Evolutionary conservation across 2,113 vertebrate species (phyloP), one percentile per base, ranked within the genome.

Genomic region (Cyprinodon variegatus): DNA sequence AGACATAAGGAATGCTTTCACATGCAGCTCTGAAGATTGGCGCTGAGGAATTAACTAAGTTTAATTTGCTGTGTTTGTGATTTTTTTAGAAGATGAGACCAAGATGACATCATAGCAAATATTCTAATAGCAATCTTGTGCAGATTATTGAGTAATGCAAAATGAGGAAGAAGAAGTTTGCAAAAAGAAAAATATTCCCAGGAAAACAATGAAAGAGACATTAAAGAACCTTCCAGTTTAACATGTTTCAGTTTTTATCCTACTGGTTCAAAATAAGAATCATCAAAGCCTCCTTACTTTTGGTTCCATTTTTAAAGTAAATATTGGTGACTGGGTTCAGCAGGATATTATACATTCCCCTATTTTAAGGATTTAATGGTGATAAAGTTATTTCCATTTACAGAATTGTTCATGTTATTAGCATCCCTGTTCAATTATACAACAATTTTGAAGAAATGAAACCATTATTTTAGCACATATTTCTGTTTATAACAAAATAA

Each of bases 201-300:
- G 5, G 13, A 62, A 38, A 11, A 40, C 3, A 15, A 1, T 40
- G 62, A 64, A 12, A 40, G 17, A 64, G 29, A 29, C 29, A 39
- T 20, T 20, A 17, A 40, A 64, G 38, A 20, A 20, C 3, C 14
- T 40, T 64, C 2, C 22, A 8, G 22, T 11, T 17, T 22, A 17
- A 53, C 1, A 3, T 78, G 82, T 61, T 65, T 15, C 29, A 61
- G 40, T 4, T 4, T 64, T 74, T 73, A 39, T 45, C 83, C 79
- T 86, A 20, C 22, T 86, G 79, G 59, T 83, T 79, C 73, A 78
- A 48, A n/a, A 66, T 12, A 61, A 29, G 4, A 17, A 11, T 59
- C 62, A 45, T 48, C 5, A 14, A 12, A 40, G 14, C n/a, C 20
- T 41, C 14, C 29, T 36, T 15, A n/a, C n/a, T 4, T 15, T 41